Base-by-base conservation (phyloP, 1,140 invertebrate species). In the Sycophaga agraensis region DNA sequence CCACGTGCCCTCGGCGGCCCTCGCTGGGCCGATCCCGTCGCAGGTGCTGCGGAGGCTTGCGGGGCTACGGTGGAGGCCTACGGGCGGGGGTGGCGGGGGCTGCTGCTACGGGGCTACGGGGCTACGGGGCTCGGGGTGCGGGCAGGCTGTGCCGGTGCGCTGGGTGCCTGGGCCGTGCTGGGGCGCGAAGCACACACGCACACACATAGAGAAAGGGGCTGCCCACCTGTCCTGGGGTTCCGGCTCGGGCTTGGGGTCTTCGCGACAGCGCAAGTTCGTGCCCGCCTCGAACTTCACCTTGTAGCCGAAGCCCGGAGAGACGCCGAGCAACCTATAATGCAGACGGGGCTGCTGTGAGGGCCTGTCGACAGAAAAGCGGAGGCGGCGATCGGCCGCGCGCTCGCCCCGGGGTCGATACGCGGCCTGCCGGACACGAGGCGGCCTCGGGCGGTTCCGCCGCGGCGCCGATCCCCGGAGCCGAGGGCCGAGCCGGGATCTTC, bases 211-310 rank as follows among this genome's bases (percentile, higher is more conserved):
- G 7, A 2, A 26, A 31, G 28, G 11, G 11, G 28, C 28, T 6
- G 69, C 77, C 72, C 73, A 80, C 78, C 77, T 80, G 68, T 78
- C 69, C 45, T 75, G 70, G 50, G 68, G 69, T 63, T 71, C 65
- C 19, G 60, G 65, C 65, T 50, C 59, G 54, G 72, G 68, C 65
- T 70, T 59, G 66, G 71, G 72, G 57, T 79, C 77, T 76, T 79
- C 77, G 66, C 76, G 76, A 73, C 78, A 79, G 62, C 77, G 72
- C 66, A 81, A 80, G 75, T 78, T 77, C 62, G 79, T 81, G 67
- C 78, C 79, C 68, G 78, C 77, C 58, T 66, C 69, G 70, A 79
- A 81, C 70, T 77, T 70, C 71, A 81, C 77, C 66, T 72, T 75
- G 42, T 76, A 77, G 77, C 78, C 79, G 68, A 81, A 73, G 64